These are phyloP conservation scores for Coluber constrictor DNA, from an alignment of 2,797 vertebrate species.

Conservation along the genomic window DNA sequence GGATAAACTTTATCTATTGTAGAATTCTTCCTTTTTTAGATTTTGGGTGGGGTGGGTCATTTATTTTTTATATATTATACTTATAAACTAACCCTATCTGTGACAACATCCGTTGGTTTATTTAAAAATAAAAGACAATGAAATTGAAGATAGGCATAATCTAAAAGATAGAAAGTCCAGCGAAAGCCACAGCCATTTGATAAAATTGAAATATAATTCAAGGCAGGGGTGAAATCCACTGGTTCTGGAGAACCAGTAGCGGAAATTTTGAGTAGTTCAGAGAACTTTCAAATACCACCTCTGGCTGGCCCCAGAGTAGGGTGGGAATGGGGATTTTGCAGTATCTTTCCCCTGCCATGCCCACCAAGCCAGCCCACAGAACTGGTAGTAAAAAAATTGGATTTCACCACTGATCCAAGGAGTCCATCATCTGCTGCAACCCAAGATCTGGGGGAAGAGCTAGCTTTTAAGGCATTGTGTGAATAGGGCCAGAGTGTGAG, in stretches of 20 bases:
- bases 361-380: too few relatives aligned
- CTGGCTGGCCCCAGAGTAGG: too few relatives aligned
- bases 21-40: neutral
- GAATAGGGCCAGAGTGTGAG: neutral
- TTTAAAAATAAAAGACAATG: neutral
- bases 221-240: neutral
- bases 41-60: neutral
- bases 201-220: neutral
- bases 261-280: too few relatives aligned
- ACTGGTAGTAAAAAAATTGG: too few relatives aligned
- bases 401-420: neutral
- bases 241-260: too few relatives aligned
- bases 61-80: neutral
- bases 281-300: too few relatives aligned
- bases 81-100: neutral
- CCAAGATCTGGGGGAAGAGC: neutral
- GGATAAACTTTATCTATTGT: neutral
- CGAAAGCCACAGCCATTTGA: neutral
- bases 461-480: neutral
- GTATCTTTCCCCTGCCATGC: too few relatives aligned
- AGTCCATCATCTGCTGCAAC: neutral
- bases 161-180: neutral
- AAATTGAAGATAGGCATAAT: neutral
- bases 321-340: too few relatives aligned
- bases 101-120: neutral